Conservation (phyloP, 2,113 vertebrate species). For the Actinemys pallida region DNA sequence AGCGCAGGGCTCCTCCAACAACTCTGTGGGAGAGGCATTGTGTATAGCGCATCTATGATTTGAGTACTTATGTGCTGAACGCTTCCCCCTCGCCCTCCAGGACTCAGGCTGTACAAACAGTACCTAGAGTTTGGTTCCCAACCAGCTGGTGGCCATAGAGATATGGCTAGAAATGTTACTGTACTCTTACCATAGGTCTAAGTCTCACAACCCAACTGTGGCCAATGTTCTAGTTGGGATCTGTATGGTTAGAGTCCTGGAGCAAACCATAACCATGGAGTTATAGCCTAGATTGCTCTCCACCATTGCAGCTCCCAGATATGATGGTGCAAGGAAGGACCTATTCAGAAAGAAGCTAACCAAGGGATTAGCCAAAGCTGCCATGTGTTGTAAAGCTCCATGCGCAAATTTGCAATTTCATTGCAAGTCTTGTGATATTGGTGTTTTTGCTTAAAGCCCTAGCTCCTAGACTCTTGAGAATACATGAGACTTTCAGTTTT, state of each 20-base stretch:
- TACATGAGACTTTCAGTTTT: not conserved
- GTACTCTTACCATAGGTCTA: not conserved
- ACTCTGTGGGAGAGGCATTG: not conserved
- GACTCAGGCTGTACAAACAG: not conserved
- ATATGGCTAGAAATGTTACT: not conserved
- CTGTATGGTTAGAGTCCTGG: not conserved
- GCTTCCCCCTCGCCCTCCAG: no score
- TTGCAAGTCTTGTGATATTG: not conserved
- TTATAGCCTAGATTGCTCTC: not conserved
- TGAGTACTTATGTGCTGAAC: not conserved
- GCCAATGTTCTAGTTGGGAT: not conserved
- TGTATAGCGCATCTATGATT: not conserved
- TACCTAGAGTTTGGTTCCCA: not conserved
- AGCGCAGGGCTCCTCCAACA: not conserved
- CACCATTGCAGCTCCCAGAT: not conserved
- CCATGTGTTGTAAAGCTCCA: not conserved
- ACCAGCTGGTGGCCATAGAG: not conserved
- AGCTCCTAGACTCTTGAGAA: not conserved
- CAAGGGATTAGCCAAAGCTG: not conserved
- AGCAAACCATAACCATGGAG: not conserved
- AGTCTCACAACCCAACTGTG: no score
- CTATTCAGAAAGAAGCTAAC: not conserved
- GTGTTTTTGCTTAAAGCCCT: not conserved
- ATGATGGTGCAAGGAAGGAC: not conserved
- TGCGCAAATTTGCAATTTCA: not conserved